These are phyloP conservation scores for Agonopterix heracliana DNA, from an alignment of 2,888 invertebrate species.

Conservation along the genomic window DNA sequence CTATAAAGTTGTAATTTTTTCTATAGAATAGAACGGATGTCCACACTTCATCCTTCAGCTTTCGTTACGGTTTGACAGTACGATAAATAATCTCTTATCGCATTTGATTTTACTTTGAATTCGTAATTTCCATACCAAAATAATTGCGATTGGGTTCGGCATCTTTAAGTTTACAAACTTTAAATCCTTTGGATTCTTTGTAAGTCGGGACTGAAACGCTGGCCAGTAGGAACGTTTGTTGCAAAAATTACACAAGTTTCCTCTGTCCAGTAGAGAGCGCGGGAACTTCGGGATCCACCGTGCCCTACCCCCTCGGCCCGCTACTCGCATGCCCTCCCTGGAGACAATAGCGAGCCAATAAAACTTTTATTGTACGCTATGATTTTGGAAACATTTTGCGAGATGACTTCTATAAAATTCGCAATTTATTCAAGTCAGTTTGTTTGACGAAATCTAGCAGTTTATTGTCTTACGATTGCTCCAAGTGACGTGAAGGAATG, in stretches of 20 bases:
- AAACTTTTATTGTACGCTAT: slow-evolving; percentile 67
- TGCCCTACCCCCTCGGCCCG: slow-evolving; percentile 19
- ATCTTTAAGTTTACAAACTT: slow-evolving; percentile 10
- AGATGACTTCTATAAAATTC: slow-evolving; percentile 66
- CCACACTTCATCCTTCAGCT: too few species aligned
- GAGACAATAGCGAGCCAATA: slow-evolving; percentile 63
- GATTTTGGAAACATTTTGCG: slow-evolving; percentile 64
- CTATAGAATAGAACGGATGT: too few species aligned
- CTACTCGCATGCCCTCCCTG: slow-evolving; percentile 22
- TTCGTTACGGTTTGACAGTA: too few species aligned
- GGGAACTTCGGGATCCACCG: slow-evolving; percentile 25
- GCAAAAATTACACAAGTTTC: slow-evolving; percentile 54
- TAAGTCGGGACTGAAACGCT: slow-evolving; percentile 23
- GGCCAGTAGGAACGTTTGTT: slow-evolving; percentile 34
- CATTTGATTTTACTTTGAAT: too few species aligned
- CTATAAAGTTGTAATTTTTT: too few species aligned
- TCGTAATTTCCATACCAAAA: too few species aligned
- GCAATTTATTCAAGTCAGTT: slow-evolving; percentile 51
- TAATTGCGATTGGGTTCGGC: not conserved
- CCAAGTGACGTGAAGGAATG: slow-evolving; percentile 29
- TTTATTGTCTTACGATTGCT: slow-evolving; percentile 40
- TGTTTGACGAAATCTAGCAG: slow-evolving; percentile 33
- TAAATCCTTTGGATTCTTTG: slow-evolving; percentile 20
- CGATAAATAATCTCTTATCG: too few species aligned
- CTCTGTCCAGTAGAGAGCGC: slow-evolving; percentile 36